Base-by-base conservation (phyloP, 2,888 invertebrate genomes). In the Microctonus brassicae region DNA sequence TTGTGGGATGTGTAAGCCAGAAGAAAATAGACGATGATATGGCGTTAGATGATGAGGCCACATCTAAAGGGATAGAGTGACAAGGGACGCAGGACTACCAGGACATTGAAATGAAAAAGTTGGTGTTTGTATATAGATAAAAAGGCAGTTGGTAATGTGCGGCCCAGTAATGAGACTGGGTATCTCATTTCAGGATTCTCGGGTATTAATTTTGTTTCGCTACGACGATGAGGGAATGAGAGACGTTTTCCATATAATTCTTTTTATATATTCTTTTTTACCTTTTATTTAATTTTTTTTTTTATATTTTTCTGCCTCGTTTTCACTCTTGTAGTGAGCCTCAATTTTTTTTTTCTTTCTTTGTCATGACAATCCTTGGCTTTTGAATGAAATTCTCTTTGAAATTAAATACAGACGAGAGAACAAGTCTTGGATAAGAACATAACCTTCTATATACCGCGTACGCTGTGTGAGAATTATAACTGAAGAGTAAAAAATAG, bases 31-130 rank as follows among this genome's bases (percentile, higher is more conserved):
- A 52, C 33, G 62, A 39, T 60, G 47, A n/a, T 36, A 57, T 53
- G 42, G 36, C n/a, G 62, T 26, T 62, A 17, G 47, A 66, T 53
- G 58, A 55, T n/a, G n/a, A 60, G 69, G 68, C 61, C 62, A 29
- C 67, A 73, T 70, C 70, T 65, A 29, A 60, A 66, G 42, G 72
- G 70, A 73, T 65, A 65, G 65, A 64, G 72, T 69, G 72, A 66
- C 67, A 65, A 66, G 70, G 64, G 64, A n/a, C n/a, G 34, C 17
- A 26, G 65, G 20, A 60, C 11, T 34, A 67, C 47, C 55, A 47
- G 34, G 67, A 62, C 33, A 61, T 62, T 42, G 52, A 34, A 71
- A 62, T 67, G 61, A 47, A 67, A 69, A 67, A 71, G 55, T 34
- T 67, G n/a, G 39, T 20, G n/a, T 9, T 55, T 24, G 33, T 10